phyloP scores from a whole-genome alignment of 1,140 invertebrate genomes.

The Papilio machaon region DNA sequence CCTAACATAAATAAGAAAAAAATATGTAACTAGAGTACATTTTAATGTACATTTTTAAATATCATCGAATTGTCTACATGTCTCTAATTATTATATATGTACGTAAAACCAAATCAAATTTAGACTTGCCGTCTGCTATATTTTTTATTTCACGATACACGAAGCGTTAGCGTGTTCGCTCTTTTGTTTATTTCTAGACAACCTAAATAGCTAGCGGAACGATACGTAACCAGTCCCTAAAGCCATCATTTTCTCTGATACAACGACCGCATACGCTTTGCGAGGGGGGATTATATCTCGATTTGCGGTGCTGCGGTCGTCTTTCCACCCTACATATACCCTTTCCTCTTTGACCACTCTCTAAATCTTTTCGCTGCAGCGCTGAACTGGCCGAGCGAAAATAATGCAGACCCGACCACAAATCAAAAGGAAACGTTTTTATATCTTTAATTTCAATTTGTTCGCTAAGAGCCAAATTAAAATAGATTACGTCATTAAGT shows the following conservation, averaged over 20 bases:
- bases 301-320: slow-evolving; percentile 65
- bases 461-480: slow-evolving; percentile 26
- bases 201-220: slow-evolving; percentile 66
- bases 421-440: slow-evolving; percentile 20
- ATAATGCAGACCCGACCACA: slow-evolving; percentile 42
- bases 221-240: slow-evolving; percentile 61
- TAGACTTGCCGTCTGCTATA: slow-evolving; percentile 45
- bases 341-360: slow-evolving; percentile 60
- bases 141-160: slow-evolving; percentile 57
- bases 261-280: slow-evolving; percentile 53
- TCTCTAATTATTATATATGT: background rate
- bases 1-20: too few relatives aligned
- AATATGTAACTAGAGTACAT: too few relatives aligned
- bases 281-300: slow-evolving; percentile 61
- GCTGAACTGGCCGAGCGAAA: slow-evolving; percentile 40
- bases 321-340: slow-evolving; percentile 52
- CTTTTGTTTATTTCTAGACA: slow-evolving; percentile 63
- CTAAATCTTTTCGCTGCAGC: slow-evolving; percentile 60
- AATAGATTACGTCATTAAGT: slow-evolving; percentile 23
- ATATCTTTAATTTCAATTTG: slow-evolving; percentile 22
- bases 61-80: background rate
- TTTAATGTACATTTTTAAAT: too few relatives aligned
- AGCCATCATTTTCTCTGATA: slow-evolving; percentile 54
- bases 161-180: slow-evolving; percentile 56
- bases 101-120: background rate